Base-by-base conservation (phyloP, 2,888 invertebrate species). In the Agrochola litura region DNA sequence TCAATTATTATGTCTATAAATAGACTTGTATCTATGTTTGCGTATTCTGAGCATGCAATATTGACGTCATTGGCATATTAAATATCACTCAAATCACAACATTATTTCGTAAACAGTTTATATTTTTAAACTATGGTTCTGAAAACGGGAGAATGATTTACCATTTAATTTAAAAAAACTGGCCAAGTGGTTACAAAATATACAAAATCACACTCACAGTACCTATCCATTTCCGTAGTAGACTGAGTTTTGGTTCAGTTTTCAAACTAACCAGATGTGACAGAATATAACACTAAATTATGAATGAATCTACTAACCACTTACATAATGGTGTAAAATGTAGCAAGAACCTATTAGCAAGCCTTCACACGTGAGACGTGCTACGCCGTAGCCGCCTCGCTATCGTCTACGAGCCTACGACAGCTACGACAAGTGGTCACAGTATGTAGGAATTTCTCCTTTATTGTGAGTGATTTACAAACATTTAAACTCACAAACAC, bases 371-470 rank as follows among this genome's bases (percentile, higher is more conserved):
- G 16, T 86, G 61, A 76, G 69, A 63, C 64, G 67, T 65, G 83
- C 85, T 79, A 85, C 76, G 82, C 61, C 76, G 86, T 74, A 87
- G 83, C 77, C 56, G 68, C 68, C 68, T 78, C 64, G 63, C 69
- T 60, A 70, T 22, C 56, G 64, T 37, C 60, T 58, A 80, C 80
- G 82, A 70, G 85, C 71, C 83, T 84, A 81, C 85, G 85, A 81
- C 49, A 56, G 64, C 81, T 83, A 81, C 85, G 85, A 78, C 52
- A 71, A 72, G 77, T 77, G 67, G 73, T 68, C 70, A 81, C 71
- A 71, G 41, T 64, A 65, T 65, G 49, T 37, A 64, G 12, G 63
- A n/a, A n/a, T n/a, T n/a, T n/a, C n/a, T n/a, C n/a, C n/a, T n/a
- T n/a, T n/a, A n/a, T n/a, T n/a, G n/a, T n/a, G n/a, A n/a, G n/a